phyloP scores from a whole-genome alignment of 2,113 vertebrate genomes.

The Cettia cetti region DNA sequence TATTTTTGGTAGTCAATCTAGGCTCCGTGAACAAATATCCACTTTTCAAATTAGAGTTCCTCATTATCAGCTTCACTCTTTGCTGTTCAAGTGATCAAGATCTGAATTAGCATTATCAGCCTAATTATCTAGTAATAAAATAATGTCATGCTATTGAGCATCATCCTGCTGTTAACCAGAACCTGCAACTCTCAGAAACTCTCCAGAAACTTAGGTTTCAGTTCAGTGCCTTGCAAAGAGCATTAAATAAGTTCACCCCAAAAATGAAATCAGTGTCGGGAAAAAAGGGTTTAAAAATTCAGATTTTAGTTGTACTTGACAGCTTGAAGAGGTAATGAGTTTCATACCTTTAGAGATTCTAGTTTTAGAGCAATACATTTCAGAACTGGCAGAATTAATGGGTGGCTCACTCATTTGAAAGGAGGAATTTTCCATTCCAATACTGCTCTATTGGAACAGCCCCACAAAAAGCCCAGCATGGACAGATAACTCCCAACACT shows the following conservation, averaged over 20 bases:
- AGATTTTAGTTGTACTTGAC: neutral
- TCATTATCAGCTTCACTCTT: conserved; percentile 10
- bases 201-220: neutral
- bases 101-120: neutral
- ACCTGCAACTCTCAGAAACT: neutral
- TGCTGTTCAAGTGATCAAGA: neutral
- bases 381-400: neutral
- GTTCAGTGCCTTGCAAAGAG: neutral
- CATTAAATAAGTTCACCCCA: neutral
- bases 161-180: neutral
- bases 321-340: neutral
- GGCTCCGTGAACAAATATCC: neutral
- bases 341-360: neutral
- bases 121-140: conserved; percentile 8
- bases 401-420: neutral
- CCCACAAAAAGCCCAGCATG: neutral
- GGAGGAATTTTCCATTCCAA: neutral
- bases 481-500: neutral
- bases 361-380: neutral
- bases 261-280: neutral
- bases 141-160: neutral
- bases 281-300: neutral
- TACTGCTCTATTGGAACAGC: neutral
- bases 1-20: neutral
- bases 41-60: neutral